Conservation (phyloP, 2,797 vertebrate species). For the Sebastes wilsoni region DNA sequence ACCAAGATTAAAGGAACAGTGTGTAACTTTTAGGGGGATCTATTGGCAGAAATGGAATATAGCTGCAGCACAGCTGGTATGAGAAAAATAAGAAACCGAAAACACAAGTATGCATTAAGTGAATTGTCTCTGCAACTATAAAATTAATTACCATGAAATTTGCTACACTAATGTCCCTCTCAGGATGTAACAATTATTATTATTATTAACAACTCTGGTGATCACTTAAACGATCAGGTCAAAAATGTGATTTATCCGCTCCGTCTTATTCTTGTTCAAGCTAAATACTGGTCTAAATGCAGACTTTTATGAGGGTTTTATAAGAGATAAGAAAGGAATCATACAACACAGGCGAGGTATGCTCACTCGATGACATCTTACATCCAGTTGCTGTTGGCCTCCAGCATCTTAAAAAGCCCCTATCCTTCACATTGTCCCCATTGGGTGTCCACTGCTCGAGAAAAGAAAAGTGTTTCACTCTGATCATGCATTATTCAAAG, state of each 20-base stretch:
- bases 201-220: background rate
- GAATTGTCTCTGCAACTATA: background rate
- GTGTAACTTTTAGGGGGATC: no score
- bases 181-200: background rate
- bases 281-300: background rate
- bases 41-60: no score
- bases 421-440: conserved; percentile 38
- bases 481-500: conserved; percentile 72
- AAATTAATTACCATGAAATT: background rate
- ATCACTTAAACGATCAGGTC: background rate
- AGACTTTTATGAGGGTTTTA: background rate
- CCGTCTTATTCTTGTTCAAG: background rate
- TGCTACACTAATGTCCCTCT: background rate
- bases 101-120: background rate
- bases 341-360: background rate
- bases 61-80: no score
- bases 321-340: background rate
- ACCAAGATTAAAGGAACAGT: background rate
- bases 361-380: conserved; percentile 13
- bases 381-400: conserved; percentile 33
- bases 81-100: no score
- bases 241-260: background rate
- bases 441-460: conserved; percentile 4
- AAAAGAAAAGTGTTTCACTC: conserved; percentile 50
- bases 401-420: conserved; percentile 38